Percentiles rank a stretch among this genome's conserved stretches.
These are phyloP conservation scores for Goniozus legneri DNA, from an alignment of 1,140 invertebrate genomes.

Conservation along the genomic window DNA sequence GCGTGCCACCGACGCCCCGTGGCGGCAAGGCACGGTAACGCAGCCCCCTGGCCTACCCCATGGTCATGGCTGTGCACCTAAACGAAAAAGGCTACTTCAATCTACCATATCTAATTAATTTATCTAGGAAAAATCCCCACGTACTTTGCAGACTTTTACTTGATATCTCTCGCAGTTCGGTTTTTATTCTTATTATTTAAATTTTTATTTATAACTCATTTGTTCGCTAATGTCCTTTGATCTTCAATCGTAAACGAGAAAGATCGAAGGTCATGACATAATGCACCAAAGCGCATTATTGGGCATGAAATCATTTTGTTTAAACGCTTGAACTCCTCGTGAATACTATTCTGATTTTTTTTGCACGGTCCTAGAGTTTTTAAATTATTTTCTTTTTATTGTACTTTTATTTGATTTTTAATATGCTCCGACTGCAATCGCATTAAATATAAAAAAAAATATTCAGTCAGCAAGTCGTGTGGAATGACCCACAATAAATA, in stretches of 20 bases:
- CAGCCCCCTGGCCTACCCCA: slow-evolving; percentile 46
- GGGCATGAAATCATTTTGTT: too few species aligned
- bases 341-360: too few species aligned
- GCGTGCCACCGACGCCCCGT: slow-evolving; percentile 52
- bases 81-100: slow-evolving; percentile 53
- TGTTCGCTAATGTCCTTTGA: too few species aligned
- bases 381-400: background rate
- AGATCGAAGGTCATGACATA: too few species aligned
- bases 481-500: slow-evolving; percentile 31
- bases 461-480: slow-evolving; percentile 24
- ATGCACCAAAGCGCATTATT: too few species aligned
- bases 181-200: too few species aligned
- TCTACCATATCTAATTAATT: slow-evolving; percentile 46
- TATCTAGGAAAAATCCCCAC: slow-evolving; percentile 43
- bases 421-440: too few species aligned
- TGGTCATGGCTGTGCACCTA: slow-evolving; percentile 49
- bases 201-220: background rate
- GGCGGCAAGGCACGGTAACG: slow-evolving; percentile 52
- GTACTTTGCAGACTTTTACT: slow-evolving; percentile 33
- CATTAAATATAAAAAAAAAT: slow-evolving; percentile 12
- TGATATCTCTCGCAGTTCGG: too few species aligned
- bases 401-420: slow-evolving; percentile 8
- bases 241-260: too few species aligned
- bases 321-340: too few species aligned
- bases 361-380: too few species aligned